Base-by-base conservation (phyloP, 2,888 invertebrate genomes). In the Embidobia sp. region DNA sequence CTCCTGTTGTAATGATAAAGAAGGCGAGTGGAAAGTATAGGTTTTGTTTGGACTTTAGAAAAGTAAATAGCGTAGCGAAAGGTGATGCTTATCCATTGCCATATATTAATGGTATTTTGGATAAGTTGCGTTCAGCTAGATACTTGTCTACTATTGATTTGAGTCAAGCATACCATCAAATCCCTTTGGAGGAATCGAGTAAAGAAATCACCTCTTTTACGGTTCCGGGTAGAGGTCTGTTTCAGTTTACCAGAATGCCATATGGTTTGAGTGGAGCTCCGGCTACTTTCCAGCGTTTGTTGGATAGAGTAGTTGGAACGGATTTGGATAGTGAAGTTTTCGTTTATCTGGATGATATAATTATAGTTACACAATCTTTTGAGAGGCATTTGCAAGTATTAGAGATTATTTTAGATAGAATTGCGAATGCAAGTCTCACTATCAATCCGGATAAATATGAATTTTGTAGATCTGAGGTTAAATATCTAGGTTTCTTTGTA, bases 41-140 rank as follows among this genome's bases (percentile, higher is more conserved):
- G 8, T 66, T 66, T 33, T 66, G 64, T 53, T 42, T 66, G 5
- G 44, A 66, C 44, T 64, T 64, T 31, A 5, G 64, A n/a, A 51
- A 64, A 19, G 42, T 51, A 2, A 64, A 51, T 51, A 6, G 8
- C 0, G 53, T 66, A 1, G 42, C 64, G 8, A 53, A 66, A 18
- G 22, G 22, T 4, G 44, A 53, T 53, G 64, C 64, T 10, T 53
- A 66, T 53, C 64, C 64, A 2, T 35, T 66, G 11, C 53, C 64
- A 1, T 66, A 66, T 33, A 53, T 66, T 10, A 18, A 66, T 26
- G 29, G 53, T 5, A 66, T 53, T 53, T 51, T 64, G 5, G 49
- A 64, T 22, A 49, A 64, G 10, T 42, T 64, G n/a, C 26, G 31
- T 10, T 22, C 16, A 11, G 51, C 42, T 11, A 63, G 11, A 11